phyloP scores from a whole-genome alignment of 2,888 invertebrate species.

The Nezara viridula region DNA sequence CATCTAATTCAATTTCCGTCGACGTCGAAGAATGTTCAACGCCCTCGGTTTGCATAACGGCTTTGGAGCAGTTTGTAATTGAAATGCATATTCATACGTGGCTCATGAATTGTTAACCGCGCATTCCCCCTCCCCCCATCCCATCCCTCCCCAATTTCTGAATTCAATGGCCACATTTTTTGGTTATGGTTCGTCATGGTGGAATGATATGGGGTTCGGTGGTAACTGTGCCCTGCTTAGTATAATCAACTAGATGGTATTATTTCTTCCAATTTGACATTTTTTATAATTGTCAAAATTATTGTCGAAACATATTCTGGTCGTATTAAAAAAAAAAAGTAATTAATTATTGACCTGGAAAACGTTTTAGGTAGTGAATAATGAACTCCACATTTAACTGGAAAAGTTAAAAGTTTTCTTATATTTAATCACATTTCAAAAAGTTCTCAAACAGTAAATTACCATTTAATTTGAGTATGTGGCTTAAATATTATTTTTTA shows the following conservation, averaged over 20 bases:
- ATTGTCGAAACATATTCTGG: background rate
- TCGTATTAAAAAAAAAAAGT: no score
- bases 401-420: no score
- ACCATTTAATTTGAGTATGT: no score
- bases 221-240: background rate
- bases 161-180: constrained; percentile 34
- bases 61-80: constrained; percentile 53
- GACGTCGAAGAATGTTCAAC: constrained; percentile 25
- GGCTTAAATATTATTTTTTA: no score
- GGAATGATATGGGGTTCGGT: background rate
- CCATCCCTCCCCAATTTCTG: background rate
- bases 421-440: no score
- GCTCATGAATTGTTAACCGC: constrained; percentile 53
- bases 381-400: no score
- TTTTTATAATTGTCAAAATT: background rate
- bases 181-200: background rate
- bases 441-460: no score
- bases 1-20: constrained; percentile 46
- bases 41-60: constrained; percentile 52
- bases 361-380: no score
- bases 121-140: background rate
- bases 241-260: background rate
- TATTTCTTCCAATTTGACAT: background rate
- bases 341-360: no score
- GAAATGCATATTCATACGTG: constrained; percentile 58